Base-by-base conservation (phyloP, 2,888 invertebrate genomes). In the Hypercompe scribonia region DNA sequence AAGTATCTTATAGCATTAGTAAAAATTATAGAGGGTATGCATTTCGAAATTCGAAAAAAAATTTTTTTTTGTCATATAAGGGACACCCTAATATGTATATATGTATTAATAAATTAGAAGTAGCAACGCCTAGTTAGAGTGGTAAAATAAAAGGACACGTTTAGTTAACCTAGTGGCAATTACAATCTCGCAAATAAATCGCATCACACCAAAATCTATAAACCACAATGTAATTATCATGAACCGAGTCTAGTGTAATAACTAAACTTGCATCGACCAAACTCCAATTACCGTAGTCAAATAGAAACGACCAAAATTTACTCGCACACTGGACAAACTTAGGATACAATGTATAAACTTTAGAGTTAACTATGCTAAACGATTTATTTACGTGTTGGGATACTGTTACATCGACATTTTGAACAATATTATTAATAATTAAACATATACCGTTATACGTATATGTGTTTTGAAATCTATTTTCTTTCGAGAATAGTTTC, bases 381-480 rank as follows among this genome's bases (percentile, higher is more conserved):
- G 84, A 80, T 84, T 82, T 79, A 84, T 84, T 79, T 33, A 50
- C 74, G 71, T 73, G 42, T 31, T n/a, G 50, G 65, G 68, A 71
- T 28, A 34, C 50, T 65, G 71, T 50, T 71, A 21, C 61, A 33
- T 61, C 11, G 34, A 31, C 39, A 31, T 71, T 39, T 67, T 66
- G 33, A 7, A 21, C 54, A 54, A n/a, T 64, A 71, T 42, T 42
- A 34, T 67, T 67, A 65, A 46, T 31, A 28, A 18, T 31, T 31
- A 61, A 61, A 61, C 18, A 31, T 31, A 61, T 2, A 31, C 3
- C 13, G 4, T 13, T 13, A 0, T 58, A 58, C 15, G 15, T 58
- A 4, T 58, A n/a, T 13, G 58, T 58, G n/a, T 58, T 28, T 58
- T 15, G 4, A 0, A 11, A n/a, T n/a, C 50, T 54, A 24, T n/a